phyloP scores from a whole-genome alignment of 2,888 invertebrate genomes.

The Chaitophorus viminalis region DNA sequence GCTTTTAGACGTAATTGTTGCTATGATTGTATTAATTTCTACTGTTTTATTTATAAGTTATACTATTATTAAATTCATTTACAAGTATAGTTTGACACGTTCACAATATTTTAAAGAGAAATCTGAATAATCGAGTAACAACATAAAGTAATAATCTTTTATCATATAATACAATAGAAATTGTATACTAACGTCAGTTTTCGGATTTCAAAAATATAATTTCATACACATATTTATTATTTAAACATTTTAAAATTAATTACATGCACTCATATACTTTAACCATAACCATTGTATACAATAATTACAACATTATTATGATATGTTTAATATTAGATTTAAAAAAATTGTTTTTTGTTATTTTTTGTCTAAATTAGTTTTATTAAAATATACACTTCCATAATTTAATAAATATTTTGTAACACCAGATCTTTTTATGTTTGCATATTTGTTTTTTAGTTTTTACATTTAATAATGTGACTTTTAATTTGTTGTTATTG shows the following conservation, averaged over 20 bases:
- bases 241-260: too few relatives aligned
- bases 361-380: not conserved
- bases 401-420: not conserved
- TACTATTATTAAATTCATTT: not conserved
- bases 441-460: too few relatives aligned
- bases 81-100: not conserved
- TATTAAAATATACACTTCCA: not conserved
- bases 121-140: not conserved
- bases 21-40: not conserved
- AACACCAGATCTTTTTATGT: not conserved
- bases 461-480: too few relatives aligned
- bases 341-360: not conserved
- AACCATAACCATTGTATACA: too few relatives aligned
- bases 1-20: constrained; percentile 24
- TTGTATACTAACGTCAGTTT: too few relatives aligned
- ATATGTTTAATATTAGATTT: not conserved
- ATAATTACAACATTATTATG: too few relatives aligned
- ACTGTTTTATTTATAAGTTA: not conserved
- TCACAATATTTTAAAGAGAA: not conserved
- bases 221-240: too few relatives aligned
- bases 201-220: too few relatives aligned
- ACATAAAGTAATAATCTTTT: too few relatives aligned
- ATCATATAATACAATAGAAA: too few relatives aligned
- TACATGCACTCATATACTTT: too few relatives aligned
- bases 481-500: not conserved